Evolutionary conservation across 1,140 invertebrate species (phyloP).

Genomic region (Habropoda laboriosa): DNA sequence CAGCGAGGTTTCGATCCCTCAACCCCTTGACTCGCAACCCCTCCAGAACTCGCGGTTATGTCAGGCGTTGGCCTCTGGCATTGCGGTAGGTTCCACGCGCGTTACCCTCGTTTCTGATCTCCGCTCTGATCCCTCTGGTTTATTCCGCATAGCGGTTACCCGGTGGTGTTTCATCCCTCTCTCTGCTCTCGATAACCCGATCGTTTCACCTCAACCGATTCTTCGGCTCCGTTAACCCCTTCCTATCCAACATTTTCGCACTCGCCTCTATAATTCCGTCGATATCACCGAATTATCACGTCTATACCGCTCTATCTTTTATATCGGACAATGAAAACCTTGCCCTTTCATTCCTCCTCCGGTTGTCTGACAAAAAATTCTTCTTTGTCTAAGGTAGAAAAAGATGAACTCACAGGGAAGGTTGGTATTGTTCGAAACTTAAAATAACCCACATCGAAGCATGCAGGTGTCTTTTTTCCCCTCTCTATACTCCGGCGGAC

Average conservation of each 20-base stretch:
- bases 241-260: background rate
- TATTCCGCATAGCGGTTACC: conserved; percentile 51
- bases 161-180: conserved; percentile 28
- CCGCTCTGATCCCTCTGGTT: conserved; percentile 52
- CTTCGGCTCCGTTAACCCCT: background rate
- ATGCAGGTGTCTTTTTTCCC: conserved; percentile 58
- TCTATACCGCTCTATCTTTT: background rate
- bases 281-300: no score
- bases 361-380: background rate
- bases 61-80: conserved; percentile 64
- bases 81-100: conserved; percentile 57
- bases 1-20: conserved; percentile 51
- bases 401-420: background rate
- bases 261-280: no score
- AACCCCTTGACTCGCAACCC: conserved; percentile 62
- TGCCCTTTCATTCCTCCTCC: background rate
- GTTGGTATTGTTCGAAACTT: conserved; percentile 17
- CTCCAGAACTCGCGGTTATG: conserved; percentile 65
- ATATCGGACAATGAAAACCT: no score
- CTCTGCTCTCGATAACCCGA: conserved; percentile 20
- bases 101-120: conserved; percentile 59
- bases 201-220: conserved; percentile 17
- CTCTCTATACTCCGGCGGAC: conserved; percentile 51
- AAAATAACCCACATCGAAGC: conserved; percentile 44
- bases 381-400: background rate